Evolutionary conservation across 2,888 invertebrate species (phyloP), one percentile per base, ranked within the genome.

Genomic region (Heteromyza rotundicornis): DNA sequence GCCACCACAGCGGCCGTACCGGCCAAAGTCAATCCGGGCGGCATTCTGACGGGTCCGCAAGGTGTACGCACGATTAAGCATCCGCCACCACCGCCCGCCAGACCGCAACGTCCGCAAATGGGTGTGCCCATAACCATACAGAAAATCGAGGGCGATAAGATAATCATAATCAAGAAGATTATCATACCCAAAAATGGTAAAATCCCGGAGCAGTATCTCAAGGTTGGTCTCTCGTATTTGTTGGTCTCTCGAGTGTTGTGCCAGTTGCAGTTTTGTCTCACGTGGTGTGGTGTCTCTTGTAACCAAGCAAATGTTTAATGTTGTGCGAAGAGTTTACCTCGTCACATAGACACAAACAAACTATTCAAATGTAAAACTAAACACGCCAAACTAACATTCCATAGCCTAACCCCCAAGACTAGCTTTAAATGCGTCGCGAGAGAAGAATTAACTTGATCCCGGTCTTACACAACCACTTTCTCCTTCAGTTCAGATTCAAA

Each of bases 71-170:
- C 68, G 5, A 67, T 64, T 1, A 64, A 57, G 8, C 70, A 67
- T 7, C 59, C 59, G 27, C 57, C 64, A 20, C 62, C 58, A 36
- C 56, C 62, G 1, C 57, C 57, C 27, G 52, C 59, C 1, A 78
- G 74, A 20, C 71, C 74, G 1, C 70, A 74, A 58, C 76, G 78
- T 3, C 82, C 79, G 0, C 71, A 71, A 61, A 63, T 70, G 0
- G 82, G 82, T 3, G 81, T 82, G 32, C 82, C 82, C 16, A 80
- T 83, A 62, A 83, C 82, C 2, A 81, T 83, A 59, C 82, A 83
- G 59, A 82, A 73, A 66, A 82, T 84, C 69, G 83, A 81, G 72
- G 84, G 84, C 60, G 83, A 83, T 71, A 84, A 83, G 71, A 84
- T 83, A 50, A 82, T 83, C 27, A 82, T 84, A 56, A 83, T 83